Evolutionary conservation across 1,140 invertebrate species (phyloP), one percentile per base, ranked within the genome.

Genomic region (Brachystomella parvula): DNA sequence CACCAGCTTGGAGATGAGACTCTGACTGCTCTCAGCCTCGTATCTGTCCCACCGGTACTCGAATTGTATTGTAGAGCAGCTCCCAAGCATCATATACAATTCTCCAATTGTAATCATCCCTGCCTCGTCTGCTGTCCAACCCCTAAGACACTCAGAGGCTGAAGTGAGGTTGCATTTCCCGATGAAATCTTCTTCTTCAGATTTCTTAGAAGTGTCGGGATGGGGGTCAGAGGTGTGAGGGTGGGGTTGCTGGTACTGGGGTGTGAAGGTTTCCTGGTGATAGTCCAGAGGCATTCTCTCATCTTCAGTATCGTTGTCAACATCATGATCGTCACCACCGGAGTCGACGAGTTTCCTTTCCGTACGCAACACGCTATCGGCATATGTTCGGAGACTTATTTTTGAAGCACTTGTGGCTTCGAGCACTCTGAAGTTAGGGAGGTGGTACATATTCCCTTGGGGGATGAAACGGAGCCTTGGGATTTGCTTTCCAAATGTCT

Each of bases 31-130:
- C 15, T 90, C 90, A 78, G 90, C 86, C 87, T 88, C 35, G 26
- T 61, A 67, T 9, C 19, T 32, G 57, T 32, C 49, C 3, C 53
- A 30, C n/a, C 35, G 59, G 61, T 56, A 33, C n/a, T 49, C 17
- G 65, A 53, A 60, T 49, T 28, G 44, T 60, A 61, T 58, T 59
- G 26, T 53, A 6, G 49, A 53, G 9, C 3, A 59, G 30, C 12
- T 24, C 57, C 72, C 76, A 76, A 88, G 87, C 84, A 93, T 92
- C 66, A 94, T 80, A 80, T 92, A 94, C n/a, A 95, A 76, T 79
- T 96, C 90, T 0, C 91, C 92, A 49, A 95, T 82, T 32, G 89
- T 92, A 32, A 94, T 82, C 31, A 86, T 85, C 21, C 87, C 86
- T 3, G 86, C 84, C 76, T 87, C 87, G 15, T 84, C 79, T 1